Evolutionary conservation across 1,140 invertebrate species (phyloP).

Genomic region (Drosophila neocordata): DNA sequence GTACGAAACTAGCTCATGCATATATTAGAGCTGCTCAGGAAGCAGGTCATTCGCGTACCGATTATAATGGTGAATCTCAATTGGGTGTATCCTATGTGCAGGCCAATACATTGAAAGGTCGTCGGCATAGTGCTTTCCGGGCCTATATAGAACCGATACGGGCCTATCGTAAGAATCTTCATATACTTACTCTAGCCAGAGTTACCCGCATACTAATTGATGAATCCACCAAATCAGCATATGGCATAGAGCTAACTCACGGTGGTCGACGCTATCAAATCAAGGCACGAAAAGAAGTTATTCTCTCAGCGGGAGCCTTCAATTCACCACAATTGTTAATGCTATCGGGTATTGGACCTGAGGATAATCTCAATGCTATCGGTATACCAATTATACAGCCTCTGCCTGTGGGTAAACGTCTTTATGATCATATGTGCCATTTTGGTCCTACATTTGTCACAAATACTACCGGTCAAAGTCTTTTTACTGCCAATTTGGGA

Average conservation of each 20-base stretch:
- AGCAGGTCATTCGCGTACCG: conserved; percentile 85
- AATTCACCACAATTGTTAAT: conserved; percentile 92
- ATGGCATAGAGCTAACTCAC: conserved; percentile 86
- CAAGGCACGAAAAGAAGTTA: conserved; percentile 87
- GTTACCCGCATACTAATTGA: conserved; percentile 87
- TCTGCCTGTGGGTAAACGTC: conserved; percentile 87
- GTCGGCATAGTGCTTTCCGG: conserved; percentile 84
- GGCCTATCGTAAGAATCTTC: conserved; percentile 86
- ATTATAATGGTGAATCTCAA: conserved; percentile 87
- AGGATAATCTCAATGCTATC: conserved; percentile 86
- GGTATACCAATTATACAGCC: conserved; percentile 87
- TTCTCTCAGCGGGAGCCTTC: conserved; percentile 87
- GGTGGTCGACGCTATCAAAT: conserved; percentile 83
- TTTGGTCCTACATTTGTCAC: conserved; percentile 86
- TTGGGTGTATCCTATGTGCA: conserved; percentile 88
- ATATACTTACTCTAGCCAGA: conserved; percentile 84
- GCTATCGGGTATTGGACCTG: conserved; percentile 91
- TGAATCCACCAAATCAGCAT: conserved; percentile 84
- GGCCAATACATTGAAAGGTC: conserved; percentile 85
- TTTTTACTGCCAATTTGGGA: conserved; percentile 78
- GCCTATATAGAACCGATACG: conserved; percentile 85
- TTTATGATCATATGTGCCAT: conserved; percentile 90
- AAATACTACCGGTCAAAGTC: conserved; percentile 81
- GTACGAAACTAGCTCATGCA: conserved; percentile 84
- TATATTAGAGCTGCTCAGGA: conserved; percentile 87